Percentiles rank a stretch among this genome's conserved stretches.
These are phyloP conservation scores for Aphelinus certus DNA, from an alignment of 1,140 invertebrate species.

Conservation along the genomic window DNA sequence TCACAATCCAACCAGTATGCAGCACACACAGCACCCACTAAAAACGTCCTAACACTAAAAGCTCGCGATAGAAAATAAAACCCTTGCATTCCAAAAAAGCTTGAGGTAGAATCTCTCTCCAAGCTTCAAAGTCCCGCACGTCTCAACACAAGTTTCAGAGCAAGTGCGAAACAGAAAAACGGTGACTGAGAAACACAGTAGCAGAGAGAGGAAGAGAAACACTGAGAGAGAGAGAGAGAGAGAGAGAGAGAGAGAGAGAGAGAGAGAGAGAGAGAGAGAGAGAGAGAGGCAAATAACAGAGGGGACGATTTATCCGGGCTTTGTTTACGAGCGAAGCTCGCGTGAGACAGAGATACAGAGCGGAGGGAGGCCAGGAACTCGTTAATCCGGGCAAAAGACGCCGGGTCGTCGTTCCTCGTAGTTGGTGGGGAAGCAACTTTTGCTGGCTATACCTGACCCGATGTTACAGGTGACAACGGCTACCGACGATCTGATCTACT, in stretches of 20 bases:
- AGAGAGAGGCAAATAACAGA: slow-evolving; percentile 24
- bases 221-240: slow-evolving; percentile 1
- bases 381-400: slow-evolving; percentile 51
- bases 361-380: slow-evolving; percentile 23
- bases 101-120: too few relatives aligned
- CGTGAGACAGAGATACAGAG: slow-evolving; percentile 24
- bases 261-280: slow-evolving; percentile 15
- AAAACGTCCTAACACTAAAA: too few relatives aligned
- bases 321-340: slow-evolving; percentile 51
- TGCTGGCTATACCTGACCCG: too few relatives aligned
- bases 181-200: slow-evolving; percentile 5
- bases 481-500: too few relatives aligned
- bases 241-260: slow-evolving; percentile 9
- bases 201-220: background rate
- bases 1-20: too few relatives aligned
- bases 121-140: slow-evolving; percentile 20
- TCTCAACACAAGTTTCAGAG: slow-evolving; percentile 23
- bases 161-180: slow-evolving; percentile 31
- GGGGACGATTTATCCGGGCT: slow-evolving; percentile 54
- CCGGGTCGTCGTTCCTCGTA: slow-evolving; percentile 40
- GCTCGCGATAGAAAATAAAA: too few relatives aligned
- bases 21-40: too few relatives aligned
- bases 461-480: too few relatives aligned
- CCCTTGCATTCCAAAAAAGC: too few relatives aligned
- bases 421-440: too few relatives aligned